Evolutionary conservation across 2,888 invertebrate species (phyloP), one percentile per base, ranked within the genome.

Genomic region (Philereme vetulata): DNA sequence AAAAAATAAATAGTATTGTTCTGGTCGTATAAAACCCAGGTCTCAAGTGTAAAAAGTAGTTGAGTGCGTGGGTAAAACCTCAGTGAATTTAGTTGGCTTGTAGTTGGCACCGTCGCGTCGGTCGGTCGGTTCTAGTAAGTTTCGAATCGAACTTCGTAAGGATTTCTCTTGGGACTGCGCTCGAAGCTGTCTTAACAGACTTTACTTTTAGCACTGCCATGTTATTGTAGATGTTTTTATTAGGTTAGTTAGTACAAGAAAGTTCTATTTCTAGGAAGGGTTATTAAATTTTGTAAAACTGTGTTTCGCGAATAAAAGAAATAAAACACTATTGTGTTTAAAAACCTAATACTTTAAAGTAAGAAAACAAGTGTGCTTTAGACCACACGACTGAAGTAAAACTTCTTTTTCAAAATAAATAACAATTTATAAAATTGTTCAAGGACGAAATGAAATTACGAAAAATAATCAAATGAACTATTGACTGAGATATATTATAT

Each of bases 141-240:
- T 70, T 45, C n/a, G 54, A 54, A 54, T 57, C 46, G 51, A 67
- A 54, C 61, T 58, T 62, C 54, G 21, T 56, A 65, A 60, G 56
- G 70, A 72, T 75, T 72, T 70, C 66, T 72, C 72, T 65, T 53
- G 54, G 65, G 66, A 60, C 47, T 62, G 60, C 63, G 65, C 51
- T 58, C 34, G 34, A 51, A 57, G 53, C 46, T 56, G 53, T 36
- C 45, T 54, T 60, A 57, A 49, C 42, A 33, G 45, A 55, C 48
- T 56, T 61, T 51, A 57, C 35, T 50, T 60, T 49, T 21, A 49
- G 32, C 35, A 21, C 50, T 50, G 11, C 40, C 11, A 42, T 45
- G 38, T 45, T 45, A 43, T 38, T 50, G 55, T 52, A 53, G 47
- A 57, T 45, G 49, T 51, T 53, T 45, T 46, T 52, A 56, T 46